A percentile compares a stretch with the other conserved stretches of the same genome.
Evolutionary conservation across 1,140 invertebrate genomes (phyloP).

Genomic region (Hydropsyche tenuis): DNA sequence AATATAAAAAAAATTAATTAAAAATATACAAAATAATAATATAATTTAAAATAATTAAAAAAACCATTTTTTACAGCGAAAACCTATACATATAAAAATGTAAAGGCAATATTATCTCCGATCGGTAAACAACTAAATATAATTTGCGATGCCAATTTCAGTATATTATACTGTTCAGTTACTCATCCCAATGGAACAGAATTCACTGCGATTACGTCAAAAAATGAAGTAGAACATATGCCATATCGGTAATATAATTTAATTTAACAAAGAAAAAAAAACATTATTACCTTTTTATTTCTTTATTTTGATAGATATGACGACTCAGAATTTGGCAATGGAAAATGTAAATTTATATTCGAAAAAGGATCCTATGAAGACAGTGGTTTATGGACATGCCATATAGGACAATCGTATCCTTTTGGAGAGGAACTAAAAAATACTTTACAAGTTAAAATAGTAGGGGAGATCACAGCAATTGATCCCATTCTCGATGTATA

Average conservation of each 20-base stretch:
- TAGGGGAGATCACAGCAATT: slow-evolving; percentile 56
- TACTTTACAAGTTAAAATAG: slow-evolving; percentile 53
- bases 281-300: neutral
- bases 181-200: slow-evolving; percentile 58
- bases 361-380: slow-evolving; percentile 51
- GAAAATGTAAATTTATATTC: slow-evolving; percentile 58
- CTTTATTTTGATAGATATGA: slow-evolving; percentile 53
- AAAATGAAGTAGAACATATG: slow-evolving; percentile 12
- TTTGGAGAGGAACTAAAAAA: slow-evolving; percentile 55
- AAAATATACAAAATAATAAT: too few relatives aligned
- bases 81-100: too few relatives aligned
- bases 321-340: slow-evolving; percentile 54
- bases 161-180: slow-evolving; percentile 59
- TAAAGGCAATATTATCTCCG: slow-evolving; percentile 15
- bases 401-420: slow-evolving; percentile 55
- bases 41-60: too few relatives aligned
- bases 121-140: slow-evolving; percentile 36
- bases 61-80: too few relatives aligned
- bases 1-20: too few relatives aligned
- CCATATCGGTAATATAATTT: neutral
- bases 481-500: slow-evolving; percentile 47
- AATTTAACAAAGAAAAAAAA: neutral
- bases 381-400: slow-evolving; percentile 56
- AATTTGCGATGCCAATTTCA: slow-evolving; percentile 52
- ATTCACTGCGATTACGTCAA: slow-evolving; percentile 52